A percentile compares a stretch with the other conserved stretches of the same genome.
phyloP scores from a whole-genome alignment of 2,888 invertebrate species.

The Chaetogeoica ovagalla region DNA sequence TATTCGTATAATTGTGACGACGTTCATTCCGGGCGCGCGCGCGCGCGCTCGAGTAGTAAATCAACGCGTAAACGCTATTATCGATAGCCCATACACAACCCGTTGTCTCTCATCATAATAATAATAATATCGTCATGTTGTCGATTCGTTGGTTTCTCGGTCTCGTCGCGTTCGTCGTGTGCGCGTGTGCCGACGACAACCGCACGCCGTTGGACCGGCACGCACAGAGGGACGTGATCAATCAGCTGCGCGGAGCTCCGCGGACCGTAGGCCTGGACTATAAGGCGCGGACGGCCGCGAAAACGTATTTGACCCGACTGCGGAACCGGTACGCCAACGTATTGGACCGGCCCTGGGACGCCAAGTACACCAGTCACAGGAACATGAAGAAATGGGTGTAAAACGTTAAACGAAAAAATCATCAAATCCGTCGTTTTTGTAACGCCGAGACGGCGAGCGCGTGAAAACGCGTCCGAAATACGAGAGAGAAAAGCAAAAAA shows the following conservation, averaged over 20 bases:
- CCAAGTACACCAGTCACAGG: conserved; percentile 32
- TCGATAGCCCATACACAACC: too few species aligned
- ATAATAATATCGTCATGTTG: too few species aligned
- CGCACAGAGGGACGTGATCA: conserved; percentile 20
- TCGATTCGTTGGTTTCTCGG: background rate
- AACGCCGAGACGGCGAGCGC: too few species aligned
- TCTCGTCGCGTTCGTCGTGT: background rate
- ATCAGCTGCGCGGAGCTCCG: background rate
- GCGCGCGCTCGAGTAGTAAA: too few species aligned
- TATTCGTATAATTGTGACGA: too few species aligned
- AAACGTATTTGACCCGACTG: conserved; percentile 11
- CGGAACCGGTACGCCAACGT: conserved; percentile 7
- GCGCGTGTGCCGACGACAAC: background rate
- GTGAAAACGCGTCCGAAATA: too few species aligned
- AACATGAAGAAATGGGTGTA: conserved; percentile 26
- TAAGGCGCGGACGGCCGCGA: background rate
- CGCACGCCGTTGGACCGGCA: background rate
- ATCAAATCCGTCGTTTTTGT: too few species aligned
- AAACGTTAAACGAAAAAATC: too few species aligned
- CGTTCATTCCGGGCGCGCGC: too few species aligned
- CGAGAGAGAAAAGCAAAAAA: too few species aligned
- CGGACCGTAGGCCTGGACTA: background rate
- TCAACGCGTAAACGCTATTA: too few species aligned
- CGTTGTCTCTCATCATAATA: too few species aligned
- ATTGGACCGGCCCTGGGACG: conserved; percentile 33